Conservation (phyloP, 2,113 vertebrate species). For the Sapayoa aenigma region DNA sequence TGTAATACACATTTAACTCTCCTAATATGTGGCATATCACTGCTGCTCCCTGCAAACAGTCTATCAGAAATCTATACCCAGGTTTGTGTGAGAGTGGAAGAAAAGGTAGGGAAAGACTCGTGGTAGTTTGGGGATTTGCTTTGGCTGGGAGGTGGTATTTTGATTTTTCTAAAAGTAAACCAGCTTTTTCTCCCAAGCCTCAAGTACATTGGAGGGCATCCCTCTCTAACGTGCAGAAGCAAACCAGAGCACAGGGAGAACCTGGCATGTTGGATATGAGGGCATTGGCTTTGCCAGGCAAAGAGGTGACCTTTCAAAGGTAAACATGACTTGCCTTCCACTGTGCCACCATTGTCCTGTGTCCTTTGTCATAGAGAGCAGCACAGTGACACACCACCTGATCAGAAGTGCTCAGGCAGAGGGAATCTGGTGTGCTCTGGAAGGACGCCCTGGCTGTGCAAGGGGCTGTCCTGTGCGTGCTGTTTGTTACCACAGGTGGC, state of each 20-base stretch:
- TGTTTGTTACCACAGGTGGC: not conserved
- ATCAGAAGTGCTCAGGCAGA: not conserved
- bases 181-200: not conserved
- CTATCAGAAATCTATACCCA: not conserved
- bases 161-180: not conserved
- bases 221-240: not conserved
- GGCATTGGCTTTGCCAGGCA: not conserved
- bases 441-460: not conserved
- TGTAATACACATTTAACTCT: not conserved
- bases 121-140: not conserved
- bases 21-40: not conserved
- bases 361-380: not conserved
- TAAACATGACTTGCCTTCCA: not conserved
- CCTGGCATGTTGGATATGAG: rapidly evolving
- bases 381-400: rapidly evolving
- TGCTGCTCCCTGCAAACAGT: not conserved
- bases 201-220: not conserved
- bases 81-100: not conserved
- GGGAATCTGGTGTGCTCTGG: not conserved
- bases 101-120: not conserved
- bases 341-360: not conserved
- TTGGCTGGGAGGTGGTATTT: not conserved
- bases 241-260: rapidly evolving
- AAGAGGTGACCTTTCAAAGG: not conserved
- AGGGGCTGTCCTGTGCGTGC: not conserved